Evolutionary conservation across 2,797 vertebrate species (phyloP), one percentile per base, ranked within the genome.

Genomic region (Rhyacichthys aspro): DNA sequence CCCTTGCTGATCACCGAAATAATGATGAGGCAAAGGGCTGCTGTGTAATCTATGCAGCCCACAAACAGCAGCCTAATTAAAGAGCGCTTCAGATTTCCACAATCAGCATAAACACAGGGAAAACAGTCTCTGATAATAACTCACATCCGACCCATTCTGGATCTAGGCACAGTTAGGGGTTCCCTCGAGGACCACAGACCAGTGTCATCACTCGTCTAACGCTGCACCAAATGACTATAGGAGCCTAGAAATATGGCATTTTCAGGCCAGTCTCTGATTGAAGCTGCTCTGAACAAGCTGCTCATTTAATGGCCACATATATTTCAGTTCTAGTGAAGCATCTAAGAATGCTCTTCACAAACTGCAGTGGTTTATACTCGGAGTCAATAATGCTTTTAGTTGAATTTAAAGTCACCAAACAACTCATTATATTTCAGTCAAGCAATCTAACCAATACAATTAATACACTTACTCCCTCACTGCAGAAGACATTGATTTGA

Each of bases 41-140:
- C 16, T 66, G 68, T 15, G 45, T 70, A 72, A 85, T 78, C 71
- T 65, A 74, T 66, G 70, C 76, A 64, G 74, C 70, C 70, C 68
- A 73, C 65, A 76, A 84, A 86, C 71, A 60, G 58, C 43, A 11
- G 55, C 66, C 77, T 81, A 71, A 83, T 87, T 81, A 85, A 81
- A 62, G 50, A 7, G 41, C 49, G 44, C 56, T 57, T 85, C 61
- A 74, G 68, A 78, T 64, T 67, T 57, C 68, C 66, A 63, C 63
- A 60, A 67, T 78, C 54, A 60, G 79, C 80, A 72, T 59, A 63
- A 76, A 74, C 63, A 17, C 18, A 11, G 15, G 16, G 17, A 0
- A 54, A 70, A 70, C 54, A 41, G 65, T 55, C 38, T 38, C 53
- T 48, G 33, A 70, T 78, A 76, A 79, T 59, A 54, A 69, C 45